Conservation (phyloP, 2,797 vertebrate genomes). For the Enteromius argenteus region DNA sequence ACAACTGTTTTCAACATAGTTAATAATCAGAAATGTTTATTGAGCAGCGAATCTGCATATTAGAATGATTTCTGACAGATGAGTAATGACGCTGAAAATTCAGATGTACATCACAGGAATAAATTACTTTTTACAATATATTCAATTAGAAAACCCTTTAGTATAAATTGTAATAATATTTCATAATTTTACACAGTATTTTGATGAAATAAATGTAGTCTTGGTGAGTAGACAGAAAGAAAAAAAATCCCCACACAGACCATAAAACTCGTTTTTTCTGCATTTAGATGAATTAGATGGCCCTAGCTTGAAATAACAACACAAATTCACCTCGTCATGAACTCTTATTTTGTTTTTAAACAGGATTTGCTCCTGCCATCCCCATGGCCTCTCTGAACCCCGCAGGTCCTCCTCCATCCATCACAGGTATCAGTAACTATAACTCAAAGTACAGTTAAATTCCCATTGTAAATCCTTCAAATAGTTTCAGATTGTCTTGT, state of each 20-base stretch:
- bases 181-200: not conserved
- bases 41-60: not conserved
- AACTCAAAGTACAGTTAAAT: not conserved
- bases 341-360: not conserved
- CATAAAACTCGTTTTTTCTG: not conserved
- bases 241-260: not conserved
- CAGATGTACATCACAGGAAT: not conserved
- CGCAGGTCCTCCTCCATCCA: not conserved
- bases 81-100: not conserved
- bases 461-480: not conserved
- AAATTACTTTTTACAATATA: not conserved
- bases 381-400: slow-evolving; percentile 21
- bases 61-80: not conserved
- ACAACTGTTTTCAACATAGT: not conserved
- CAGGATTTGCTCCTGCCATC: slow-evolving; percentile 46
- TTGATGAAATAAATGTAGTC: not conserved
- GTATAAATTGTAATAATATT: not conserved
- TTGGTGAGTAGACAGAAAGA: not conserved
- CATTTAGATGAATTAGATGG: not conserved
- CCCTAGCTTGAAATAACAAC: not conserved
- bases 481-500: not conserved
- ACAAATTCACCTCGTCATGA: not conserved
- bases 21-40: not conserved
- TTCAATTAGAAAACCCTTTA: not conserved
- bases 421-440: not conserved